These are phyloP conservation scores for Aurelia coerulea DNA, from an alignment of 30 jellyfish, hydroid and myxozoan genomes.

Conservation along the genomic window DNA sequence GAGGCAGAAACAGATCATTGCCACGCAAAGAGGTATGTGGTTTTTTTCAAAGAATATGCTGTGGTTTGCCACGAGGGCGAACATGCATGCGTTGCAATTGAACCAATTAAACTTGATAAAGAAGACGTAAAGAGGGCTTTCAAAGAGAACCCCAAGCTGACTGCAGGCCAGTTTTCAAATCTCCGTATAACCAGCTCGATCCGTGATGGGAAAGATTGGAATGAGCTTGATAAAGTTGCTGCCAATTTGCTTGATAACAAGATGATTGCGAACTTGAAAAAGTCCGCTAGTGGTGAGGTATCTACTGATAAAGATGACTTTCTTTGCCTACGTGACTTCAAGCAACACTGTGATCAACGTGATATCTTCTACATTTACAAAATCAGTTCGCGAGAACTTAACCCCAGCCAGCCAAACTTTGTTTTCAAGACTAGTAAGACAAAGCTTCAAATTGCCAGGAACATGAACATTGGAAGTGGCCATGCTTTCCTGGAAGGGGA, in stretches of 20 bases:
- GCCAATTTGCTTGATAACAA: constrained; percentile 1
- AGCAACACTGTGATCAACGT: constrained; percentile 10
- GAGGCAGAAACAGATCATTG: too few species aligned
- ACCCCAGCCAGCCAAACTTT: constrained; percentile 10
- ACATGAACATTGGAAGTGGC: constrained; percentile 4
- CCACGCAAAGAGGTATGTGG: too few species aligned
- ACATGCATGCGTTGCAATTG: too few species aligned
- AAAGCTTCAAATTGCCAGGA: constrained; percentile 9
- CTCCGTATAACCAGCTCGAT: too few species aligned
- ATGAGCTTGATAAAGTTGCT: background rate
- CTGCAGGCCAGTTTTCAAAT: too few species aligned
- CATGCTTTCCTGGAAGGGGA: constrained; percentile 17
- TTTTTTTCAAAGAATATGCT: too few species aligned
- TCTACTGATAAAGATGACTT: constrained; percentile 11
- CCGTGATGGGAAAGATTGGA: too few species aligned
- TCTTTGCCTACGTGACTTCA: constrained; percentile 5
- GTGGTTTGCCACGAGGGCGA: too few species aligned
- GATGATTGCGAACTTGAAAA: constrained; percentile 9
- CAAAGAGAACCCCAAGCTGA: too few species aligned
- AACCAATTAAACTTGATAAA: too few species aligned
- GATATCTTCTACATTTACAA: background rate
- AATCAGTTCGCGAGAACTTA: background rate
- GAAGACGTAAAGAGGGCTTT: too few species aligned
- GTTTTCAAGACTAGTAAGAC: constrained; percentile 11
- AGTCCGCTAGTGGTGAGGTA: constrained; percentile 2